Base-by-base conservation (phyloP, 2,888 invertebrate species). In the Trichogramma dendrolimi region DNA sequence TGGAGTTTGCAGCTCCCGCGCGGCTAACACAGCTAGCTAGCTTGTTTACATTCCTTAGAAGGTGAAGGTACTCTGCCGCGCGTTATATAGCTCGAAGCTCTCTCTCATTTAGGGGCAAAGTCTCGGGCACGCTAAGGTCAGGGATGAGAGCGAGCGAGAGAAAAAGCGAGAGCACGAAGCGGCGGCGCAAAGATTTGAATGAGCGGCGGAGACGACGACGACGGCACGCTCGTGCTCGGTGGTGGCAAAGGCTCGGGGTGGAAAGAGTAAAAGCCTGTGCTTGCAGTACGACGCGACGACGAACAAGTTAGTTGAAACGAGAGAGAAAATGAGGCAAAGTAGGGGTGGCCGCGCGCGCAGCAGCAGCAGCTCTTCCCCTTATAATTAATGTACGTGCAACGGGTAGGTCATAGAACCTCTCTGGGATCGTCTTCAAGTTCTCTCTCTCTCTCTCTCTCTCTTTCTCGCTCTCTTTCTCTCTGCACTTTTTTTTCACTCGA, bases 321-420 rank as follows among this genome's bases (percentile, higher is more conserved):
- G 71, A 66, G 67, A 71, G 70, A 68, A 70, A 70, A 65, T 66
- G 67, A 67, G 67, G 62, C 58, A 55, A 64, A 58, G 69, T 67
- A 69, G 68, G 67, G 69, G 69, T 67, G 67, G 41, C 51, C 61
- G 60, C 60, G 61, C 63, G 64, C 42, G 62, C 60, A 61, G 61
- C 61, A 58, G 65, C 65, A 59, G 67, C 63, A 57, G 62, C 68
- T 68, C 70, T 72, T 72, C 75, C 73, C 75, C 75, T 77, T 78
- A 76, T 78, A 78, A 78, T 78, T 78, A 78, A 78, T 77, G 77
- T 27, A 27, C 27, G 3, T 75, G 75, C 74, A 73, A 75, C 27
- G 76, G 77, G 77, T 77, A 78, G 77, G 77, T 77, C 77, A 72
- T 69, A 75, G 73, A 62, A 65, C 66, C 62, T 63, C 62, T 60